Conservation (phyloP, 1,140 invertebrate genomes). For the Lucilia sericata region DNA sequence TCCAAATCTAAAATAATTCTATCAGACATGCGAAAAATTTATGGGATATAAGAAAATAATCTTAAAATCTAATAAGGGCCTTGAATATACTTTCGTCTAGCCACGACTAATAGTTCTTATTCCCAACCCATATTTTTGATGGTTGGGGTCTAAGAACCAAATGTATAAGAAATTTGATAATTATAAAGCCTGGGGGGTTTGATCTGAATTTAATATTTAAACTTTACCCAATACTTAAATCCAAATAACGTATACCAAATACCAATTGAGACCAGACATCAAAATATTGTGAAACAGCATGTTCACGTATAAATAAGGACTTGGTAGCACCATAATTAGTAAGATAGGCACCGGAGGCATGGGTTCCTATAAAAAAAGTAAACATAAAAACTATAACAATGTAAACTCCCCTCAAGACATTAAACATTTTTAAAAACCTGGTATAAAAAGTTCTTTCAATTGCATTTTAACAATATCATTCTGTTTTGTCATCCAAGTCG, state of each 20-base stretch:
- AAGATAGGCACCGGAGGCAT: constrained; percentile 76
- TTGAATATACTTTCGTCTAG: too few relatives aligned
- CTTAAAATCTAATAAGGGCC: too few relatives aligned
- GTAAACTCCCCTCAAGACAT: too few relatives aligned
- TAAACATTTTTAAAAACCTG: constrained; percentile 53
- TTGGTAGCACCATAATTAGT: constrained; percentile 65
- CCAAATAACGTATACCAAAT: constrained; percentile 84
- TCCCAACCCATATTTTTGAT: too few relatives aligned
- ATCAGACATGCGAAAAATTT: too few relatives aligned
- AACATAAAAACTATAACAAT: neutral
- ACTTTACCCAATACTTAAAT: constrained; percentile 77
- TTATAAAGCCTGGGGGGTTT: too few relatives aligned
- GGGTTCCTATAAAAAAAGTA: constrained; percentile 71
- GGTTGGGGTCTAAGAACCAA: too few relatives aligned
- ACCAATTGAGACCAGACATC: constrained; percentile 83
- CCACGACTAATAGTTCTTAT: too few relatives aligned
- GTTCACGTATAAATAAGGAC: constrained; percentile 66
- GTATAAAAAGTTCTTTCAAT: constrained; percentile 61
- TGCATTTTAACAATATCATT: constrained; percentile 61
- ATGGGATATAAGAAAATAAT: too few relatives aligned
- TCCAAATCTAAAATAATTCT: too few relatives aligned
- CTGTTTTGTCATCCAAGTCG: constrained; percentile 75
- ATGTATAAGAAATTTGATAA: too few relatives aligned
- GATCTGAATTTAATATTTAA: too few relatives aligned
- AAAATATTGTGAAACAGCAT: constrained; percentile 76